Conservation (phyloP, 2,113 vertebrate species). For the Vulpes lagopus region DNA sequence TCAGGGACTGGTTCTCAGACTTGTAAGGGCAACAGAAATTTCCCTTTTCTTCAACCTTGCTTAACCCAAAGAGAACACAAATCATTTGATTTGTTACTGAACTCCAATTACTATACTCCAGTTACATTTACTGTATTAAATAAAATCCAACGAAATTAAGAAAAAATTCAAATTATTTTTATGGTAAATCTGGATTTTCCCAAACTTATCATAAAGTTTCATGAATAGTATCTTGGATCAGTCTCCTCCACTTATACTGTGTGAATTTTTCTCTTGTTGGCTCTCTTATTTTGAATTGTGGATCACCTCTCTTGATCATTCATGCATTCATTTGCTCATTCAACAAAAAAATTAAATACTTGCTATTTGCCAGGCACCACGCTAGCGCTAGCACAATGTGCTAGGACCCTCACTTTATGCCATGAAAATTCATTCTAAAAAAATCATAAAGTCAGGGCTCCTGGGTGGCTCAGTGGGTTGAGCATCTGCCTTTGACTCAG, state of each 20-base stretch:
- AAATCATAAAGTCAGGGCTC: not conserved
- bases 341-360: not conserved
- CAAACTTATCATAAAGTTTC: not conserved
- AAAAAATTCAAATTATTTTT: not conserved
- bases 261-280: not conserved
- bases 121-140: not conserved
- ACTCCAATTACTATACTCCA: not conserved
- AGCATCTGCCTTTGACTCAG: no score
- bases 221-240: not conserved
- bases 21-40: not conserved
- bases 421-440: not conserved
- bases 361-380: not conserved
- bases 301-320: not conserved
- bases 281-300: not conserved
- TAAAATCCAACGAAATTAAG: not conserved
- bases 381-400: fast-evolving
- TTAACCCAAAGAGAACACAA: not conserved
- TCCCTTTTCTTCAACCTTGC: not conserved
- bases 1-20: not conserved
- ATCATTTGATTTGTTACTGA: not conserved
- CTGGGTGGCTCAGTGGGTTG: no score
- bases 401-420: not conserved
- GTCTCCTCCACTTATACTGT: not conserved
- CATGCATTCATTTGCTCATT: not conserved
- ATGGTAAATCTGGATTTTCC: not conserved